Evolutionary conservation across 2,888 invertebrate genomes (phyloP).

Genomic region (Zeuzera pyrina): DNA sequence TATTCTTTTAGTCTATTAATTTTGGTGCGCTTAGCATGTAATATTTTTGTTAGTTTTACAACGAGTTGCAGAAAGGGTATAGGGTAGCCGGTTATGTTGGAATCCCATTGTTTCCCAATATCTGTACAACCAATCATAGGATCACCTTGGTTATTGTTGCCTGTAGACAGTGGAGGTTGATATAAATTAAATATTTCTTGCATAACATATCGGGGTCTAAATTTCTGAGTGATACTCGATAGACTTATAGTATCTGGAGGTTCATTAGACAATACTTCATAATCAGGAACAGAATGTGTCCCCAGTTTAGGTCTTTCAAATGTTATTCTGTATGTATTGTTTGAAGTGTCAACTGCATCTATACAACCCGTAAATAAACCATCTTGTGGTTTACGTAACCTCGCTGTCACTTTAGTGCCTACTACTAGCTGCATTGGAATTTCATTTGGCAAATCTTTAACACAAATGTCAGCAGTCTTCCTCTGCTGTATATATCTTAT

Average conservation of each 20-base stretch:
- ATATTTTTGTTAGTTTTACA: constrained; percentile 88
- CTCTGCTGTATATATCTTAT: constrained; percentile 95
- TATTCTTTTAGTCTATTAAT: constrained; percentile 86
- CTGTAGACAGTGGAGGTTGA: constrained; percentile 40
- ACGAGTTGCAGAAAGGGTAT: constrained; percentile 88
- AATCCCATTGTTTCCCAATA: constrained; percentile 53
- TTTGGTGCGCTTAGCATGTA: constrained; percentile 86
- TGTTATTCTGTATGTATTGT: constrained; percentile 94
- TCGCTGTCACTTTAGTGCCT: constrained; percentile 94
- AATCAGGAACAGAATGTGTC: constrained; percentile 96
- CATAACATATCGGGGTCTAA: constrained; percentile 78
- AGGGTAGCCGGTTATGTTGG: constrained; percentile 81
- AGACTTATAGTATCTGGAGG: constrained; percentile 92
- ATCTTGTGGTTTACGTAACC: constrained; percentile 93
- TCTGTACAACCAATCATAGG: constrained; percentile 77
- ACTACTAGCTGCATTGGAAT: constrained; percentile 95
- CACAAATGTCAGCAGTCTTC: constrained; percentile 84
- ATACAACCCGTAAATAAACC: constrained; percentile 95
- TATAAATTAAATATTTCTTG: constrained; percentile 69
- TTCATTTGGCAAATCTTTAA: constrained; percentile 93
- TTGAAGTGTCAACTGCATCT: constrained; percentile 95
- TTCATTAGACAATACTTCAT: constrained; percentile 95
- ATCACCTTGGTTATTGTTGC: constrained; percentile 74
- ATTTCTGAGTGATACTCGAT: constrained; percentile 86
- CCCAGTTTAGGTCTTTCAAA: constrained; percentile 95